Base-by-base conservation (phyloP, 2,113 vertebrate genomes). In the Tachysurus fulvidraco region DNA sequence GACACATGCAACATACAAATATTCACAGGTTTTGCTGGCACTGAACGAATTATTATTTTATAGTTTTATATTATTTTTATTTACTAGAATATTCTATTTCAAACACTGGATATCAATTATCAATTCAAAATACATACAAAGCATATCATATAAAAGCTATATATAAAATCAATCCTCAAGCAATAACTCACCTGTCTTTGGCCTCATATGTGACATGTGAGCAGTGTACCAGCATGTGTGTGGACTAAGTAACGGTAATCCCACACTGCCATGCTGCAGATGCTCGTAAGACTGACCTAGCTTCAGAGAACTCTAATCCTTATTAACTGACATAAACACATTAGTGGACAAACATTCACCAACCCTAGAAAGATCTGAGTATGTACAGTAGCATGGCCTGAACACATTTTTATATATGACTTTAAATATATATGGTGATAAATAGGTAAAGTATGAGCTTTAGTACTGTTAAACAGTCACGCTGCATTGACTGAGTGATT, bases 321-420 rank as follows among this genome's bases (percentile, higher is more conserved):
- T 92, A 94, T 95, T 94, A 95, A 87, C 91, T 90, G 91, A 92
- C 93, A 92, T 95, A 94, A 95, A 93, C 87, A 93, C 93, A 92
- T 94, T 89, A 93, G 87, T 44, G 80, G 87, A 89, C 50, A 91
- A 87, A 91, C 87, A 88, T 90, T 88, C 83, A 91, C 81, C 90
- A 89, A 89, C 90, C 14, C 85, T 76, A 86, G 84, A 90, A 93
- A 93, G 17, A 88, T 91, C 91, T 82, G 89, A 92, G 94, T 92
- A 92, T 90, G 89, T n/a, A n/a, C n/a, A n/a, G n/a, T 90, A 89
- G 90, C 17, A 8, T 25, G 17, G 1, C 28, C 57, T 65, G 69
- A 76, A 10, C 6, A 74, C 5, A 64, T 28, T 36, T 36, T 36
- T 36, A 36, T 36, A 36, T 59, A 54, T 64, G 83, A 73, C 10